Base-by-base conservation (phyloP, 2,797 vertebrate species). In the Danio kyathit region DNA sequence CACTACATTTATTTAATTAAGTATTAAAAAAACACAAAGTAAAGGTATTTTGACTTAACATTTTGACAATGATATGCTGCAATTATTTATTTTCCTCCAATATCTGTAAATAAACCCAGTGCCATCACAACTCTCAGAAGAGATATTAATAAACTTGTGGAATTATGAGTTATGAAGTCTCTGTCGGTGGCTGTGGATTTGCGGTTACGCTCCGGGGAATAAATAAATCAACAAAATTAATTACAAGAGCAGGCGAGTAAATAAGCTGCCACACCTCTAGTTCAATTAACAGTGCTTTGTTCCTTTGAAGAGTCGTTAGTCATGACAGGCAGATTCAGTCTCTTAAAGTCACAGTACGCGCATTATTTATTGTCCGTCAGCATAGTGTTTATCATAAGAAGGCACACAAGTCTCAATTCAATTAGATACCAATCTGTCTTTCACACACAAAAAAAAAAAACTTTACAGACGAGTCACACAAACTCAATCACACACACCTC, bases 341-440 rank as follows among this genome's bases (percentile, higher is more conserved):
- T 86, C 89, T 87, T 87, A 69, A 61, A 82, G 84, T 76, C 66
- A 88, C 84, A 87, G 87, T n/a, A n/a, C 87, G 72, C 74, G 52
- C 57, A 61, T 65, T 51, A 54, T 71, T 86, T 82, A 49, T 81
- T 66, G 69, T 46, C 81, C 48, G 52, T 43, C 40, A n/a, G 57
- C 2, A 13, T 57, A 41, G 49, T 76, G 54, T 46, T 66, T 73
- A 72, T 46, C 78, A 81, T 75, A 76, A 57, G 59, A 57, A 77
- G 63, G 59, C 52, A 3, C 21, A 38, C 11, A 2, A 59, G 21
- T 69, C 52, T 44, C 66, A 64, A 29, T 49, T n/a, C 43, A 78
- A 79, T 71, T 71, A 71, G 29, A 71, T 19, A 51, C 12, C 66
- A 8, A 71, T 79, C 56, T 71, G 44, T 70, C 56, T 59, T 11